A percentile compares a stretch with the other conserved stretches of the same genome.
These are phyloP conservation scores for Pristionchus pacificus DNA, from an alignment of 1,140 invertebrate species.

Conservation along the genomic window DNA sequence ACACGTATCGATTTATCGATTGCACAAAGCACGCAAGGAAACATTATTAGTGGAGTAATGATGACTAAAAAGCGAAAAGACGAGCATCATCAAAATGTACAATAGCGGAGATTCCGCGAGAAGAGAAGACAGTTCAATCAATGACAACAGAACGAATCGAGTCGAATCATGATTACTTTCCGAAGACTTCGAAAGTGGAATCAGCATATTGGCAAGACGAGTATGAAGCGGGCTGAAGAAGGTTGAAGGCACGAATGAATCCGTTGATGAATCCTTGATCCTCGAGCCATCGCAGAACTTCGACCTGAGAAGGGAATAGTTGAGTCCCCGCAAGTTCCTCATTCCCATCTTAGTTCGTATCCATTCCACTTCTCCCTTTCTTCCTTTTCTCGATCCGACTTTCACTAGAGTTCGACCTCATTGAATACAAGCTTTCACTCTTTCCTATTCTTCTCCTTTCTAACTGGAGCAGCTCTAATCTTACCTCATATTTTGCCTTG, in stretches of 20 bases:
- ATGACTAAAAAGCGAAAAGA: slow-evolving; percentile 6
- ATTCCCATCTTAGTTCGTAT: background rate
- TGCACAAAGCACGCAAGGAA: no score
- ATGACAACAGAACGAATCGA: background rate
- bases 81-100: slow-evolving; percentile 10
- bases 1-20: no score
- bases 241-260: slow-evolving; percentile 57
- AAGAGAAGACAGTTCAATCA: slow-evolving; percentile 4
- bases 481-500: slow-evolving; percentile 51
- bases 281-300: slow-evolving; percentile 55
- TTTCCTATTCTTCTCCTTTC: background rate
- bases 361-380: background rate
- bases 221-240: slow-evolving; percentile 53
- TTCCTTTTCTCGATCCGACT: background rate
- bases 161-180: slow-evolving; percentile 24
- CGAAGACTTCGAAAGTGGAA: slow-evolving; percentile 56
- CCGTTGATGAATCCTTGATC: slow-evolving; percentile 57
- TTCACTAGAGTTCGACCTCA: background rate
- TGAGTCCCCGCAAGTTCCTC: background rate
- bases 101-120: slow-evolving; percentile 18
- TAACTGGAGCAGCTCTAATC: background rate
- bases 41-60: background rate
- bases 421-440: background rate
- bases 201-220: slow-evolving; percentile 54
- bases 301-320: background rate